Base-by-base conservation (phyloP, 2,888 invertebrate genomes). In the Pocota personata region DNA sequence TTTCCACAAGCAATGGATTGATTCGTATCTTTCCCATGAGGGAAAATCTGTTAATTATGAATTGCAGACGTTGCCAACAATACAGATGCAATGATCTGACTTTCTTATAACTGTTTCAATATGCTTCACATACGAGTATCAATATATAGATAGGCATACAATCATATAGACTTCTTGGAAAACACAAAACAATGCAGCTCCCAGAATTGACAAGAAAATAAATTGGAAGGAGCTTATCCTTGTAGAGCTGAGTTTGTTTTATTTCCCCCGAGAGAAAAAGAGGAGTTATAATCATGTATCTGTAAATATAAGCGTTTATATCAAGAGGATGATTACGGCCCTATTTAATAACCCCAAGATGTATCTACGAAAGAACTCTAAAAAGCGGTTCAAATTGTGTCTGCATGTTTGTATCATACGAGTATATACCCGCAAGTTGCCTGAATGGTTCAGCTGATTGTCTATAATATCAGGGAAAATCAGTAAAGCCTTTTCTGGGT, bases 31-130 rank as follows among this genome's bases (percentile, higher is more conserved):
- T 48, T 55, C 16, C 58, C 60, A 37, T 27, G 30, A 58, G 58
- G 19, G 35, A 21, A 64, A 27, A 76, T 67, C 57, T 76, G 55
- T 43, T 75, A 75, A 55, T 75, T 75, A 75, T 64, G 52, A 75
- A 52, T 35, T 64, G 30, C 50, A 50, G 32, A 55, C 43, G 64
- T 62, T 64, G 52, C 14, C 35, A 35, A 64, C 55, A 46, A 46
- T 46, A 57, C 46, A 57, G 52, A 43, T 35, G 43, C 46, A 75
- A 46, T 57, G 40, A 73, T 73, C 27, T 30, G 24, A 55, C 58
- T 43, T 30, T 14, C 24, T 55, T 30, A 10, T 32, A 37, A 16
- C 55, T 40, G 5, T 46, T 43, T 24, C 16, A 43, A 16, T 43
- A 60, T 75, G 24, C 8, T 35, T 27, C 12, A 32, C 64, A 75